Base-by-base conservation (phyloP, 2,888 invertebrate genomes). In the Steromphala cineraria region DNA sequence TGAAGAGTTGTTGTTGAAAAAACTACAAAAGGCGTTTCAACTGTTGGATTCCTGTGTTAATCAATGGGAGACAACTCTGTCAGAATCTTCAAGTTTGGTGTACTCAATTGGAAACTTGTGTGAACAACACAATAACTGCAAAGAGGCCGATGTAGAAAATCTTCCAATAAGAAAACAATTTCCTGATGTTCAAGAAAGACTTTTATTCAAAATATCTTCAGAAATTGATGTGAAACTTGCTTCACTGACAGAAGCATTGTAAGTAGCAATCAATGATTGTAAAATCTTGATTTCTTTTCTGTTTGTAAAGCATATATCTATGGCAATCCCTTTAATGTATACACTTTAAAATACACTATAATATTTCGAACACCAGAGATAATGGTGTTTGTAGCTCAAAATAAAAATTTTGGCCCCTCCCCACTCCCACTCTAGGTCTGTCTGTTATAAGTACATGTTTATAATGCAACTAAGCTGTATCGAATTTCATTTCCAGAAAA, bases 121-220 rank as follows among this genome's bases (percentile, higher is more conserved):
- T 21, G 88, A 88, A 24, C 88, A 88, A 36, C 83, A 83, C 40
- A 80, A 56, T 52, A 84, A 85, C 77, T 88, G 84, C 28, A 7
- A 55, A 10, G 75, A 82, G 76, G 80, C 82, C 15, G 36, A 78
- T 36, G 80, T 80, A 36, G 28, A 55, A 28, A 67, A 76, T n/a
- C 56, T 83, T 19, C 53, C 78, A 40, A 24, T 80, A 28, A n/a
- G 46, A 21, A 62, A 21, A 31, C 46, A 79, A 10, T 78, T 84
- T 46, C 84, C 86, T 24, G 86, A 87, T 79, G 80, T 86, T 10
- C 82, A 82, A 75, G 82, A 81, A 28, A 85, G 79, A 83, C 79
- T 88, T 1, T 52, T 85, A 52, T 81, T 79, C 62, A 87, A 86
- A 76, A 79, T 88, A 56, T 74, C 80, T n/a, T 36, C n/a, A 28